Conservation (phyloP, 2,113 vertebrate species). For the Protobothrops mucrosquamatus region DNA sequence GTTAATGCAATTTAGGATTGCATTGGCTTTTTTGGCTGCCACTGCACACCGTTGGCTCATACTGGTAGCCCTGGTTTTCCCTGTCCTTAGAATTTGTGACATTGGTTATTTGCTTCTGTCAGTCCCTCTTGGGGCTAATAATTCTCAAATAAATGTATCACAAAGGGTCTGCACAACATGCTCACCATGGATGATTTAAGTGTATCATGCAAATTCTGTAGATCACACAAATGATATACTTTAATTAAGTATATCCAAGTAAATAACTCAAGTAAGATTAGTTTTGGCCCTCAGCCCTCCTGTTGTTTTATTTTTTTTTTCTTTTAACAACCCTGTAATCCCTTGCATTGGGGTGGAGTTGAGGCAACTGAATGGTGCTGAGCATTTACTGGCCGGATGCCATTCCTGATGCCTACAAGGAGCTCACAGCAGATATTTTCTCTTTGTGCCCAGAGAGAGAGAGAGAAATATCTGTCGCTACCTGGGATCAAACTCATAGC, state of each 20-base stretch:
- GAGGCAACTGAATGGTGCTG: background rate
- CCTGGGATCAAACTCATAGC: background rate
- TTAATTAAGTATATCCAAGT: background rate
- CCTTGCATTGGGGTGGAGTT: background rate
- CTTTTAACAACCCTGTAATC: background rate
- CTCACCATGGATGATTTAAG: background rate
- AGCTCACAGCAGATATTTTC: background rate
- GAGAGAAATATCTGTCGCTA: background rate
- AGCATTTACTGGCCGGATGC: background rate
- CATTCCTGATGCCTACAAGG: background rate
- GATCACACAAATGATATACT: background rate
- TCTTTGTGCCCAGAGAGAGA: background rate
- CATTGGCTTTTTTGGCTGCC: too few species aligned
- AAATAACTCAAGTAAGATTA: background rate
- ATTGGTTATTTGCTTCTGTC: too few species aligned
- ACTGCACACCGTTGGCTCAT: too few species aligned
- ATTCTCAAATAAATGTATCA: too few species aligned
- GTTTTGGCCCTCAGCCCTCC: background rate
- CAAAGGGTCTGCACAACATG: background rate
- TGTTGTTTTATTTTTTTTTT: background rate
- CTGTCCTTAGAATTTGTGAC: background rate
- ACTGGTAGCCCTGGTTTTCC: background rate
- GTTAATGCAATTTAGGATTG: too few species aligned
- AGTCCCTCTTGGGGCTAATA: too few species aligned
- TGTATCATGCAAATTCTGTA: background rate